Evolutionary conservation across 92 coral and sea anemone species (phyloP).

Genomic region (Blastomussa wellsi): DNA sequence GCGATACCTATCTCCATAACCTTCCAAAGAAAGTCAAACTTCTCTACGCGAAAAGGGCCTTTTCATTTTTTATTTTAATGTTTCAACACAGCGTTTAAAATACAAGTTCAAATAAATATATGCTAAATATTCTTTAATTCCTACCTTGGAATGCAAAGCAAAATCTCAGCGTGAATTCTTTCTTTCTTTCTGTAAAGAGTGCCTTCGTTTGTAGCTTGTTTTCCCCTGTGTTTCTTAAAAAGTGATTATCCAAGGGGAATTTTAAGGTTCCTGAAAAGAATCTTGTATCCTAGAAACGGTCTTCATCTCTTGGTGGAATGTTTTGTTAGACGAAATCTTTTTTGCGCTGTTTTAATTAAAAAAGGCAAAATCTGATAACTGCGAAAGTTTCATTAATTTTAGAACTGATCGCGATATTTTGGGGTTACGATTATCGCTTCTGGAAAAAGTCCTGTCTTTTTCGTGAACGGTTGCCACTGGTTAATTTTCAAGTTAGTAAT

Average conservation of each 20-base stretch:
- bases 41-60: neutral
- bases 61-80: no score
- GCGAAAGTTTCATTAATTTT: neutral
- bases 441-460: neutral
- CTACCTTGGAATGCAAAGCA: neutral
- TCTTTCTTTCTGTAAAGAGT: neutral
- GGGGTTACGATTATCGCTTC: neutral
- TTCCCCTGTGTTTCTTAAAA: neutral
- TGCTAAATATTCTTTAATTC: neutral
- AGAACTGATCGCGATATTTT: neutral
- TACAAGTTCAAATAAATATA: neutral
- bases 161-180: constrained; percentile 5
- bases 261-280: constrained; percentile 14
- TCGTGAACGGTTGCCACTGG: neutral
- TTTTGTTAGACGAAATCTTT: neutral
- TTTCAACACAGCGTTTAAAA: neutral
- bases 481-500: neutral
- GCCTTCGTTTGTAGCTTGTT: neutral
- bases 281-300: constrained; percentile 17
- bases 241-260: constrained; percentile 26
- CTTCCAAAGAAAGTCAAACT: neutral
- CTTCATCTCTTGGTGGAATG: neutral
- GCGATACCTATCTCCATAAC: neutral
- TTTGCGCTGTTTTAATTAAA: constrained; percentile 5
- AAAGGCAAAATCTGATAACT: constrained; percentile 8